Percentiles rank a stretch among this genome's conserved stretches.
Evolutionary conservation across 2,888 invertebrate species (phyloP).

Genomic region (Epicampocera succincta): DNA sequence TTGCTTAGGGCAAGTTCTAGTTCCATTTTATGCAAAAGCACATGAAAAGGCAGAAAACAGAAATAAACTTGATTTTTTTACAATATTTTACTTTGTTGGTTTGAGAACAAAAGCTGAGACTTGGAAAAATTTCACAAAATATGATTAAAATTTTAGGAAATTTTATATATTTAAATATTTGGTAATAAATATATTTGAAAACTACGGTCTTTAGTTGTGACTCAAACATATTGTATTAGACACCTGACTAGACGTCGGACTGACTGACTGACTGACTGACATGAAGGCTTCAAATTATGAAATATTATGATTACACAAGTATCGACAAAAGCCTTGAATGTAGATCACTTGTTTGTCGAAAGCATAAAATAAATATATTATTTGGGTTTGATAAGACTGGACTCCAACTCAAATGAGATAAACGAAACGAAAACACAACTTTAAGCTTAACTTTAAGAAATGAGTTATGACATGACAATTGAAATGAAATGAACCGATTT

Average conservation of each 20-base stretch:
- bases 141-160: too few relatives aligned
- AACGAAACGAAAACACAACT: slow-evolving; percentile 1
- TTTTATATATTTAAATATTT: too few relatives aligned
- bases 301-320: slow-evolving; percentile 42
- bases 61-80: not conserved
- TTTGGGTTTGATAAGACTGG: slow-evolving; percentile 24
- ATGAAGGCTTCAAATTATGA: slow-evolving; percentile 47
- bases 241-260: slow-evolving; percentile 39
- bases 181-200: too few relatives aligned
- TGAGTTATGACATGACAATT: slow-evolving; percentile 26
- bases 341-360: slow-evolving; percentile 44
- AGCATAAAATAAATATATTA: not conserved
- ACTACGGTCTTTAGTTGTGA: not conserved
- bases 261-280: too few relatives aligned
- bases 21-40: not conserved
- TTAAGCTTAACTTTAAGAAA: not conserved
- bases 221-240: slow-evolving; percentile 33
- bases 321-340: slow-evolving; percentile 41
- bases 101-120: too few relatives aligned
- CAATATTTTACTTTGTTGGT: too few relatives aligned
- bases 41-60: not conserved
- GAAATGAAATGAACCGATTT: slow-evolving; percentile 3
- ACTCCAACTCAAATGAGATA: slow-evolving; percentile 12
- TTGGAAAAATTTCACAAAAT: too few relatives aligned
- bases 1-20: slow-evolving; percentile 36